Evolutionary conservation across 2,888 invertebrate species (phyloP).

Genomic region (Phytoseiulus persimilis): DNA sequence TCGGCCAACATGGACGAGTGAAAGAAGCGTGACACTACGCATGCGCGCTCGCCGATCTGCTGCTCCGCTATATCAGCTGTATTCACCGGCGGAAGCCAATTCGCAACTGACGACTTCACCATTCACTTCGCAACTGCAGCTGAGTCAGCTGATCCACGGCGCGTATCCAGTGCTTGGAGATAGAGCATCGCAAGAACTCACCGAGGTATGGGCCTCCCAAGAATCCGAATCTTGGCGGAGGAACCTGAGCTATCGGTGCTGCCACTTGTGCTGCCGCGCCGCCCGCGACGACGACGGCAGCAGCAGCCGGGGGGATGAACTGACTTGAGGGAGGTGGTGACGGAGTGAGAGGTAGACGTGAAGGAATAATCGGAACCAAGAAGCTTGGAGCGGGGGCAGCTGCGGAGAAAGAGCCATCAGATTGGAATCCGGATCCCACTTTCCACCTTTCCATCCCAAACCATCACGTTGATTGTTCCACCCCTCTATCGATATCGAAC

Average conservation of each 20-base stretch:
- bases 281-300: conserved; percentile 14
- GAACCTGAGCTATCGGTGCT: conserved; percentile 15
- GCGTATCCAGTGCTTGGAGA: too few relatives aligned
- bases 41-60: background rate
- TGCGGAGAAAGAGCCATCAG: background rate
- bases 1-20: background rate
- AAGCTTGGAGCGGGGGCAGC: conserved; percentile 14
- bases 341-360: conserved; percentile 26
- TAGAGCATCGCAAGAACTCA: background rate
- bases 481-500: too few relatives aligned
- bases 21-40: background rate
- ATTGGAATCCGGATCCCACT: too few relatives aligned
- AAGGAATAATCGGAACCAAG: conserved; percentile 22
- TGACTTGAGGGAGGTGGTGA: conserved; percentile 19
- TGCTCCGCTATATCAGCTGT: background rate
- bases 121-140: background rate
- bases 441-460: too few relatives aligned
- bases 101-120: background rate
- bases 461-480: too few relatives aligned
- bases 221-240: conserved; percentile 28
- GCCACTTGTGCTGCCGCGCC: background rate
- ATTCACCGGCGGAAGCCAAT: background rate
- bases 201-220: conserved; percentile 16
- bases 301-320: conserved; percentile 22
- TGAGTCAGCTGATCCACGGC: background rate